Base-by-base conservation (phyloP, 1,140 invertebrate genomes). In the Lysiphlebus fabarum region DNA sequence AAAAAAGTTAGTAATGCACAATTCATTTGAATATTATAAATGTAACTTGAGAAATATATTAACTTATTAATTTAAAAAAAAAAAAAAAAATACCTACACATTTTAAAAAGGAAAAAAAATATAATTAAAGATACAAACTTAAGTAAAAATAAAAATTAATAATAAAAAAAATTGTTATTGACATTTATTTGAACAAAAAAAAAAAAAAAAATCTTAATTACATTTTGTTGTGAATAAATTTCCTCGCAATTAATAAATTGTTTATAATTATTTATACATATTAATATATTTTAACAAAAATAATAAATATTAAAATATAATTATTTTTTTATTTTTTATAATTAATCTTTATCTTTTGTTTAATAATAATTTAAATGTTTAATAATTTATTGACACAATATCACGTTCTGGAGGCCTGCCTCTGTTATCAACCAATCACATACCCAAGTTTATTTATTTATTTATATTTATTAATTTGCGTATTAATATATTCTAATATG, bases 281-380 rank as follows among this genome's bases (percentile, higher is more conserved):
- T 41, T 7, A 44, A 44, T 40, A 38, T 48, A 1, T 34, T 55
- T 53, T n/a, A n/a, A n/a, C n/a, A 43, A 9, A 34, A 36, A 54
- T n/a, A 47, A 44, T 14, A 33, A 11, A 45, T 61, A 44, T 55
- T 55, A 14, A 37, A n/a, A 33, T 26, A 5, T 50, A 17, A 41
- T 55, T 47, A 60, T 57, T 59, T 58, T 62, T 53, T n/a, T n/a
- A n/a, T n/a, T n/a, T n/a, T 60, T 47, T 54, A 38, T 17, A 1
- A 26, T 57, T 54, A 49, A 36, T 41, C 43, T 45, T 53, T 53
- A 53, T 56, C 45, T 55, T 26, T 47, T 44, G 48, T 41, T 75
- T 73, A 73, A 67, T 67, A 73, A 67, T 67, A 73, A 74, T 75
- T 71, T 70, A 71, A 74, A 73, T 72, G 43, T 12, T n/a, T n/a